Evolutionary conservation across 2,888 invertebrate species (phyloP).

Genomic region (Himalopsyche kuldschensis): DNA sequence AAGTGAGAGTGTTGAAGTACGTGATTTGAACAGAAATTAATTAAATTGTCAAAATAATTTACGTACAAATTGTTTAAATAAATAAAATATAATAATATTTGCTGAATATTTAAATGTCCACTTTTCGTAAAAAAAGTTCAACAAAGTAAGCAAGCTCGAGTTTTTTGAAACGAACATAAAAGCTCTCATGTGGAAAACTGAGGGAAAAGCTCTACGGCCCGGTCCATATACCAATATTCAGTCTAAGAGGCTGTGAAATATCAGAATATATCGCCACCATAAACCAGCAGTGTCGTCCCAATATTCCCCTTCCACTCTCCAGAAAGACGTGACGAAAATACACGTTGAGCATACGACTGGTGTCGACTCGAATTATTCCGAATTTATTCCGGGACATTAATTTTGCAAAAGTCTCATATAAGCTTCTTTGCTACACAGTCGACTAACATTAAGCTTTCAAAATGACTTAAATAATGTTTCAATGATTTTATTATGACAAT

Average conservation of each 20-base stretch:
- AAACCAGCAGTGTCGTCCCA: constrained; percentile 22
- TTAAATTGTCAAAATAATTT: too few relatives aligned
- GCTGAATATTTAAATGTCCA: not conserved
- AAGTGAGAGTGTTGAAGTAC: too few relatives aligned
- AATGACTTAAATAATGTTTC: too few relatives aligned
- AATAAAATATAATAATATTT: too few relatives aligned
- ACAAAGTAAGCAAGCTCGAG: not conserved
- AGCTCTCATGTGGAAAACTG: constrained; percentile 37
- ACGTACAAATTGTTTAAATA: too few relatives aligned
- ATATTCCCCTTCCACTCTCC: not conserved
- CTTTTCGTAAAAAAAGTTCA: not conserved
- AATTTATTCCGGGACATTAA: not conserved
- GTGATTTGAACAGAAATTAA: too few relatives aligned
- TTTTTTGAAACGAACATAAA: constrained; percentile 15
- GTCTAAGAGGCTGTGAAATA: constrained; percentile 40
- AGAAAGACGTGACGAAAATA: constrained; percentile 33
- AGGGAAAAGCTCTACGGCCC: constrained; percentile 22
- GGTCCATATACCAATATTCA: constrained; percentile 36
- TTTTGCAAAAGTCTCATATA: not conserved
- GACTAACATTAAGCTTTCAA: too few relatives aligned
- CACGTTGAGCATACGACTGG: not conserved
- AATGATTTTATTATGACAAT: too few relatives aligned
- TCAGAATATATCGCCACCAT: constrained; percentile 39
- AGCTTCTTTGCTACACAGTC: too few relatives aligned
- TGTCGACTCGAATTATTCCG: not conserved